Base-by-base conservation (phyloP, 1,140 invertebrate species). In the Hyposmocoma kahamanoa region DNA sequence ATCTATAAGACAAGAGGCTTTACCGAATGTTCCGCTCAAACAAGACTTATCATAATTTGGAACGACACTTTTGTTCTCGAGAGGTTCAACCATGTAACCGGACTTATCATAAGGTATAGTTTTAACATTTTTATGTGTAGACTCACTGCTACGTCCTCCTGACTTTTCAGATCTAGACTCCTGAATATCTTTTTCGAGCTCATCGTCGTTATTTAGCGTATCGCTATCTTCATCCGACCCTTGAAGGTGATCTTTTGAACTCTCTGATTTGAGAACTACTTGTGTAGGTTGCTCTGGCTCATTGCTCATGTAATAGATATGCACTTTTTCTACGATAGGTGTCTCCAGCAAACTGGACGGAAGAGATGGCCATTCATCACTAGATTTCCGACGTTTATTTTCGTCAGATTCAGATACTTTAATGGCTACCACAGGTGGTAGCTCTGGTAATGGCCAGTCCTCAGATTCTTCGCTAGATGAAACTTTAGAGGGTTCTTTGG, bases 301-400 rank as follows among this genome's bases (percentile, higher is more conserved):
- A 28, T 91, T 90, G 52, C 91, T 93, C 83, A 94, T 91, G 57
- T 94, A 95, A 72, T 93, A 95, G 20, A 94, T 94, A 80, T 95
- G 92, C n/a, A 96, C 91, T 68, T 93, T 92, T 67, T 92, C 92
- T n/a, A 94, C 89, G 20, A 86, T 86, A 3, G 89, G 88, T 2
- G 89, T 90, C 45, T 91, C 91, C 19, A 91, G 72, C 15, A 91
- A 88, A 41, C 91, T 93, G 10, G 92, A 92, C 1, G 93, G 92
- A 1, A 93, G 92, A 10, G 93, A 93, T 1, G 92, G 93, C 92
- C 93, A 93, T 52, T 92, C 90, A 56, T 94, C 91, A 50, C 76
- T 81, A n/a, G 79, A 86, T 75, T 79, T 79, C 76, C 84, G 50
- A 63, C 85, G 47, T 57, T 72, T 64, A 58, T 75, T 65, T 69